A percentile compares a stretch with the other conserved stretches of the same genome.
These are phyloP conservation scores for Scomber colias DNA, from an alignment of 2,113 vertebrate species.

Conservation along the genomic window DNA sequence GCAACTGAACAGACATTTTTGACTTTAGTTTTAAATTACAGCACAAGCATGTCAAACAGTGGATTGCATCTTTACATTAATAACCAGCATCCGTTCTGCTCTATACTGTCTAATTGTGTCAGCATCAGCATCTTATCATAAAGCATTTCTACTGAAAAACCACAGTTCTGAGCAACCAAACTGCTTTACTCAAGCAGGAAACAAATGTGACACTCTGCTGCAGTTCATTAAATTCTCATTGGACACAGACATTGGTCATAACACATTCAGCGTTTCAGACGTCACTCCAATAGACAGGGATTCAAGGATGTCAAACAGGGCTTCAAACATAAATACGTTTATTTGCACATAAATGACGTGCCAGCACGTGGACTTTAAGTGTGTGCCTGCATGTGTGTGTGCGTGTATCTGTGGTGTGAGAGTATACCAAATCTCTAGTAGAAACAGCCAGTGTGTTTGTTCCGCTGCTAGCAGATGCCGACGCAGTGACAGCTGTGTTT, in stretches of 20 bases:
- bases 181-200: not conserved
- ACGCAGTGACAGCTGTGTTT: conserved; percentile 24
- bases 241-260: too few species aligned
- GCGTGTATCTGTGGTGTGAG: not conserved
- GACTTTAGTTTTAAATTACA: not conserved
- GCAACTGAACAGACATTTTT: not conserved
- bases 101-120: too few species aligned
- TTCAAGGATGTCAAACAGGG: not conserved
- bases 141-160: too few species aligned
- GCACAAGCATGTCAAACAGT: not conserved
- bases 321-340: not conserved
- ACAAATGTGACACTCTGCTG: too few species aligned
- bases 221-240: too few species aligned
- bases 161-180: too few species aligned
- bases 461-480: conserved; percentile 30
- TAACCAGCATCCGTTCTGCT: too few species aligned
- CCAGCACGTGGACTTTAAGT: not conserved
- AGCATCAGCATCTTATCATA: too few species aligned
- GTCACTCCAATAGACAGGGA: not conserved
- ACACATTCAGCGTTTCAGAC: not conserved
- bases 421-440: not conserved
- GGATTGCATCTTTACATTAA: not conserved
- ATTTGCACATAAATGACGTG: not conserved
- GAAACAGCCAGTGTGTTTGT: conserved; percentile 10
- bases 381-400: not conserved